phyloP scores from a whole-genome alignment of 2,888 invertebrate genomes.

The Allophyes oxyacanthae region DNA sequence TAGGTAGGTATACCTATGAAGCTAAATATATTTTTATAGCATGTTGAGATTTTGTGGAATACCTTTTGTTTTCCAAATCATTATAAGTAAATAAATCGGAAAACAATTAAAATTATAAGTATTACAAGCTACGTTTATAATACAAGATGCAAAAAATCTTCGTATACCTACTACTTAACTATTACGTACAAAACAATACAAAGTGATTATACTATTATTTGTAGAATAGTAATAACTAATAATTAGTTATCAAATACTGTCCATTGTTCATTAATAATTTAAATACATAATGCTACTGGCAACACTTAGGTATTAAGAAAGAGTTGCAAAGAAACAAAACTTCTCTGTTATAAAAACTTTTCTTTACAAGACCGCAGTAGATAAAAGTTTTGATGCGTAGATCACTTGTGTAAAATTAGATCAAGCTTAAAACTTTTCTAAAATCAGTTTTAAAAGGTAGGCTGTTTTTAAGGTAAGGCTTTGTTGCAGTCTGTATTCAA shows the following conservation, averaged over 20 bases:
- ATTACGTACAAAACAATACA: conserved; percentile 8
- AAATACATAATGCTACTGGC: conserved; percentile 16
- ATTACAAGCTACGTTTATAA: no score
- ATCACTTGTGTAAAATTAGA: conserved; percentile 3
- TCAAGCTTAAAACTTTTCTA: background rate
- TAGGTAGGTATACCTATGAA: conserved; percentile 8
- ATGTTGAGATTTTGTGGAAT: no score
- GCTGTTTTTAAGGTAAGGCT: background rate
- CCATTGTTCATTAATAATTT: conserved; percentile 16
- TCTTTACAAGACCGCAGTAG: conserved; percentile 3
- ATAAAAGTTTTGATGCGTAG: conserved; percentile 11
- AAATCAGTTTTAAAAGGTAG: background rate
- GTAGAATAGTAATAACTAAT: no score
- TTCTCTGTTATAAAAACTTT: conserved; percentile 17
- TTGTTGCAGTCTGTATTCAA: conserved; percentile 19
- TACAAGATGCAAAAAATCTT: no score
- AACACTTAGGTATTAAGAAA: conserved; percentile 4
- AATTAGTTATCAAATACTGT: no score
- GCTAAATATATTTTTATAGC: conserved; percentile 17
- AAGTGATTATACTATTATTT: no score
- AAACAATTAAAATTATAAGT: no score
- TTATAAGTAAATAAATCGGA: no score
- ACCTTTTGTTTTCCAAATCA: no score
- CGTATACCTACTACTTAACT: no score
- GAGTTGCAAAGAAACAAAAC: conserved; percentile 14